Percentiles rank a stretch among this genome's conserved stretches.
Conservation (phyloP, 2,888 invertebrate species). For the Dicycla oo region DNA sequence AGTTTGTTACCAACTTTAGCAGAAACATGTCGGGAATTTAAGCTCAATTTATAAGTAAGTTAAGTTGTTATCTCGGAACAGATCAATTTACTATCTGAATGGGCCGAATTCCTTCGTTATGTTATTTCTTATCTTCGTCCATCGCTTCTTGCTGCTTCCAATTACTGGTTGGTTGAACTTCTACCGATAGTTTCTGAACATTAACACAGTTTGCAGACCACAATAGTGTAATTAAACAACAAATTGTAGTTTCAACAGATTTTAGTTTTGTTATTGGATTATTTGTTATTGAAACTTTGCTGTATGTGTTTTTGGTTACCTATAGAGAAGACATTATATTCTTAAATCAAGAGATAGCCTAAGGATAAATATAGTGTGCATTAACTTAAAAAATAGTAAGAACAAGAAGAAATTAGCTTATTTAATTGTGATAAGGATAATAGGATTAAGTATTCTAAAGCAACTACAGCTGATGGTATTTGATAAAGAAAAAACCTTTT, state of each 20-base stretch:
- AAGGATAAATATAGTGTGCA: too few species aligned
- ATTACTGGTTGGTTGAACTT: conserved; percentile 43
- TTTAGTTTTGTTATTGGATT: conserved; percentile 37
- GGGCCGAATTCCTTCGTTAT: conserved; percentile 34
- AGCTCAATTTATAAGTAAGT: conserved; percentile 51
- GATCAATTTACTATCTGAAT: conserved; percentile 46
- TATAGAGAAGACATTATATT: too few species aligned
- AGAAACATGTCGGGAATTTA: conserved; percentile 50
- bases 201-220: conserved; percentile 39
- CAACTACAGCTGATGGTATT: conserved; percentile 14
- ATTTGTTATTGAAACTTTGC: conserved; percentile 27
- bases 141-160: conserved; percentile 33
- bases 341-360: too few species aligned
- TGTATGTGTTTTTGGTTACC: background rate
- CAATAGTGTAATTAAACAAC: conserved; percentile 32
- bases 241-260: conserved; percentile 48
- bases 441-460: background rate
- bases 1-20: conserved; percentile 47
- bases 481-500: conserved; percentile 8
- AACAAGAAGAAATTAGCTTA: background rate
- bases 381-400: too few species aligned
- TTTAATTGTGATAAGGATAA: background rate
- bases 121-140: conserved; percentile 41
- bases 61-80: conserved; percentile 46
- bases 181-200: conserved; percentile 35